Conservation (phyloP, 64 coral and sea anemone species). For the Dendronephthya gigantea region DNA sequence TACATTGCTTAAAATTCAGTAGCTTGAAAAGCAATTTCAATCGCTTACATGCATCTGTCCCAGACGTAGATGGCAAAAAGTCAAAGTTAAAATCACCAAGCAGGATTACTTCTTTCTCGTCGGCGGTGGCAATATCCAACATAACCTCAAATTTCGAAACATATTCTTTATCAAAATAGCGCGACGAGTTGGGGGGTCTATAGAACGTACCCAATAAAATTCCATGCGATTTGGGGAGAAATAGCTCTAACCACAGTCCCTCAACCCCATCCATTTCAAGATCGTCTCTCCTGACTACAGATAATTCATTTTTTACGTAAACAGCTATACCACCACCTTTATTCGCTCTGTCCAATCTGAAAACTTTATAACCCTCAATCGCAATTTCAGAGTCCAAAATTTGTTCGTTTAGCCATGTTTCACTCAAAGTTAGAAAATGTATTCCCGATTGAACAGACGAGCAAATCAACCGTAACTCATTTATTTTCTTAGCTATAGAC, state of each 20-base stretch:
- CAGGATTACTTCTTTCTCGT: constrained; percentile 12
- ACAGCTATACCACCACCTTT: neutral
- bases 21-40: neutral
- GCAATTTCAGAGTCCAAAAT: constrained; percentile 15
- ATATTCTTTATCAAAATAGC: constrained; percentile 26
- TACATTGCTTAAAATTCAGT: too few relatives aligned
- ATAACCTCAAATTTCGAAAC: neutral
- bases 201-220: constrained; percentile 29
- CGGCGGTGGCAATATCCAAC: neutral
- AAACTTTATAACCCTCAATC: neutral
- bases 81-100: constrained; percentile 15
- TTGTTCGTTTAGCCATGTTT: too few relatives aligned
- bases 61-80: neutral
- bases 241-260: constrained; percentile 23
- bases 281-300: constrained; percentile 1
- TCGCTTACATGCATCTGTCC: neutral
- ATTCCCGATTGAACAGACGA: too few relatives aligned
- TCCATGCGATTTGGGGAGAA: constrained; percentile 8
- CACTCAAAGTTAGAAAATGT: neutral
- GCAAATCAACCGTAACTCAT: neutral
- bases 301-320: too few relatives aligned
- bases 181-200: constrained; percentile 16
- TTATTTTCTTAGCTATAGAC: neutral
- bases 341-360: neutral
- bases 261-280: constrained; percentile 11